Conservation (phyloP, 2,797 vertebrate genomes). For the Coregonus ussuriensis region DNA sequence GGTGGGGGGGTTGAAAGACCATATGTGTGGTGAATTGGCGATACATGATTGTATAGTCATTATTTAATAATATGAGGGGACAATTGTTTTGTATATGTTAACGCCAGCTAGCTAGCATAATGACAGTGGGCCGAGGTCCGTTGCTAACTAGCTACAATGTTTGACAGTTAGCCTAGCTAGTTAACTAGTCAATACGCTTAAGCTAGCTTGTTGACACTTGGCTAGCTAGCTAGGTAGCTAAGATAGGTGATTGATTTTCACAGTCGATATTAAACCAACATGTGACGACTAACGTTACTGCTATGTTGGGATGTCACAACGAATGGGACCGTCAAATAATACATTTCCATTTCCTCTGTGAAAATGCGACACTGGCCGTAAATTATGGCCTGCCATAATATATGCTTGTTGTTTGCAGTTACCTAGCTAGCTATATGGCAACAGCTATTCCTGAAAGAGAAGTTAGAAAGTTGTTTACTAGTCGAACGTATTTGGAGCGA, state of each 20-base stretch:
- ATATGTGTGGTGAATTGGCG: neutral
- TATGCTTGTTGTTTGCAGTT: too few species aligned
- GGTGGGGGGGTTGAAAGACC: neutral
- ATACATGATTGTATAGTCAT: too few species aligned
- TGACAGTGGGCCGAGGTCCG: constrained; percentile 17
- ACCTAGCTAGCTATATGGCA: too few species aligned
- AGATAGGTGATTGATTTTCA: neutral
- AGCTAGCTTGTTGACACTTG: constrained; percentile 23
- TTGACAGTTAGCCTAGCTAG: neutral
- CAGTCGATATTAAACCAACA: neutral
- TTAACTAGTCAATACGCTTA: neutral
- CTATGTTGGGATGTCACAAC: neutral
- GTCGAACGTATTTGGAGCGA: too few species aligned
- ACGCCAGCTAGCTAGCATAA: constrained; percentile 34
- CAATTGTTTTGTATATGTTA: neutral
- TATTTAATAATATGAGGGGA: neutral
- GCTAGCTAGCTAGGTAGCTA: neutral
- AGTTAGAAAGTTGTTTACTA: too few species aligned
- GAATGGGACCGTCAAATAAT: too few species aligned
- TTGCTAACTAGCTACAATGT: neutral
- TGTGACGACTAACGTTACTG: neutral
- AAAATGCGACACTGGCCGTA: neutral
- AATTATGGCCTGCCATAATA: neutral
- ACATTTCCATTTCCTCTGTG: neutral
- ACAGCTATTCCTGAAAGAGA: too few species aligned